Conservation (phyloP, 1,140 invertebrate species). For the Bombus consobrinus region DNA sequence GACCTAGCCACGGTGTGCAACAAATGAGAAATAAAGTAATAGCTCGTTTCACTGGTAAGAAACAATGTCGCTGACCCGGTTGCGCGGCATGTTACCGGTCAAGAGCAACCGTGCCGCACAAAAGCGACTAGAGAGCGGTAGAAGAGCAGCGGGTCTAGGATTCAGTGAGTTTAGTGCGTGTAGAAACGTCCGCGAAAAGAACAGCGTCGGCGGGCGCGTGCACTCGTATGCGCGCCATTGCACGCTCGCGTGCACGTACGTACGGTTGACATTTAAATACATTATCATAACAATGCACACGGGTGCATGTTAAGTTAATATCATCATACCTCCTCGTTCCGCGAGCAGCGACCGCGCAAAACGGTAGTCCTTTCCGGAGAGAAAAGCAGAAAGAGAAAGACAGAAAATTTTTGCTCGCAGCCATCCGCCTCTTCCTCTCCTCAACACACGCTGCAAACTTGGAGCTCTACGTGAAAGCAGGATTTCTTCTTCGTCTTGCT, state of each 20-base stretch:
- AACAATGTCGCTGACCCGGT: slow-evolving; percentile 36
- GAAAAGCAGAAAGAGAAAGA: slow-evolving; percentile 13
- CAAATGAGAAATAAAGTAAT: slow-evolving; percentile 50
- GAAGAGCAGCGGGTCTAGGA: slow-evolving; percentile 32
- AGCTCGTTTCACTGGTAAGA: slow-evolving; percentile 6
- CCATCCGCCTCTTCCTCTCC: background rate
- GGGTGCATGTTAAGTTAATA: slow-evolving; percentile 76
- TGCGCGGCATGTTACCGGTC: slow-evolving; percentile 33
- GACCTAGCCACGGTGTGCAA: slow-evolving; percentile 6
- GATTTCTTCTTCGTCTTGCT: background rate
- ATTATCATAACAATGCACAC: slow-evolving; percentile 77
- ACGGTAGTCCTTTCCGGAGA: slow-evolving; percentile 56
- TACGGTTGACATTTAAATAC: slow-evolving; percentile 69
- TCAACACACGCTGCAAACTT: background rate
- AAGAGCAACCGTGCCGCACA: slow-evolving; percentile 36
- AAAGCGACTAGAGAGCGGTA: slow-evolving; percentile 31
- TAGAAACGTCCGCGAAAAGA: slow-evolving; percentile 43
- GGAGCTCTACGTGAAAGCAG: slow-evolving; percentile 24
- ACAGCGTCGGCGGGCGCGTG: slow-evolving; percentile 51
- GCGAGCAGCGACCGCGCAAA: slow-evolving; percentile 48
- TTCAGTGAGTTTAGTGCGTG: slow-evolving; percentile 17
- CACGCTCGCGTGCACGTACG: slow-evolving; percentile 36
- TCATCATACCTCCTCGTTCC: slow-evolving; percentile 67
- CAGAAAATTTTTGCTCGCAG: background rate
- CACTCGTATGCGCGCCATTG: slow-evolving; percentile 49